Evolutionary conservation across 2,113 vertebrate species (phyloP).

Genomic region (Corydoras maculifer): DNA sequence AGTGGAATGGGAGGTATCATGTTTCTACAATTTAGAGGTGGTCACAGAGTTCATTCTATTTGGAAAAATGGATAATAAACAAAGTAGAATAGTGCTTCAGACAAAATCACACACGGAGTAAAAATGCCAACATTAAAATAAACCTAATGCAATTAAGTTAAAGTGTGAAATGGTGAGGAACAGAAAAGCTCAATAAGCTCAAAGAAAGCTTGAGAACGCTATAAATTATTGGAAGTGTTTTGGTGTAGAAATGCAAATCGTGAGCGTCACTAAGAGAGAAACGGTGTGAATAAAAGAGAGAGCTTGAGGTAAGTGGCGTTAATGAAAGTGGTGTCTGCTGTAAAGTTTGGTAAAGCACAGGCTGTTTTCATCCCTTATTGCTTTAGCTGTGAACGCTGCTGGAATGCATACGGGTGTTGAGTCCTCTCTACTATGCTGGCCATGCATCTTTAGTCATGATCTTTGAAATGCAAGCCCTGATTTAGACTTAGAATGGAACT

Average conservation of each 20-base stretch:
- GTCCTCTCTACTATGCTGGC: neutral
- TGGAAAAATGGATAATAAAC: conserved; percentile 14
- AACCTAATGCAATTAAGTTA: no score
- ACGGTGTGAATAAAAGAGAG: neutral
- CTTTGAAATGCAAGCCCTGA: conserved; percentile 11
- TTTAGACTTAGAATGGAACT: neutral
- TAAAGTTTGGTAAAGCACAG: conserved; percentile 22
- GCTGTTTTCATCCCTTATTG: conserved; percentile 19
- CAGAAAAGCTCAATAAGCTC: no score
- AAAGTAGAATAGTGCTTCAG: neutral
- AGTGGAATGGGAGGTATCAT: no score
- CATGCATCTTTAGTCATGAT: neutral
- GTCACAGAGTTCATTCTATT: neutral
- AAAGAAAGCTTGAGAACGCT: no score
- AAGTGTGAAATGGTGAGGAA: conserved; percentile 14
- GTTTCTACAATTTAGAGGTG: no score
- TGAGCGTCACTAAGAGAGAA: conserved; percentile 1
- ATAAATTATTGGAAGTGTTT: neutral
- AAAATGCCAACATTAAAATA: neutral
- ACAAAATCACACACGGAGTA: neutral
- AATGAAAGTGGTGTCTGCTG: conserved; percentile 20
- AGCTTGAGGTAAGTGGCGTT: conserved; percentile 19
- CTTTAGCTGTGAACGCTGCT: conserved; percentile 17
- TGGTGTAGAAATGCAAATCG: neutral
- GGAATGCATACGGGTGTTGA: neutral